Evolutionary conservation across 2,888 invertebrate genomes (phyloP).

Genomic region (Tholera decimalis): DNA sequence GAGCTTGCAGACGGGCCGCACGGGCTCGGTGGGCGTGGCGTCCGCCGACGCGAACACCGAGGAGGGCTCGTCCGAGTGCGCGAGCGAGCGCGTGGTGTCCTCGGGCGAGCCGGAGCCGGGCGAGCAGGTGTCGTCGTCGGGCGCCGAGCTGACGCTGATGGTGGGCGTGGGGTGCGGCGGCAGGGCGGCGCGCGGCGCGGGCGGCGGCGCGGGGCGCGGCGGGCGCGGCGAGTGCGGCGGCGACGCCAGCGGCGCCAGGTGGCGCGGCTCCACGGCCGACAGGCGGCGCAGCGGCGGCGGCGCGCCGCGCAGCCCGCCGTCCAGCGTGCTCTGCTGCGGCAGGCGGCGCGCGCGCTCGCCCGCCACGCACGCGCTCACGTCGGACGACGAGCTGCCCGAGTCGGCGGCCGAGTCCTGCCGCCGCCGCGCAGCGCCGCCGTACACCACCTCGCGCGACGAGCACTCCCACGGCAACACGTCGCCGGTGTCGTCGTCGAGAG

Average conservation of each 20-base stretch:
- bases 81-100: constrained; percentile 78
- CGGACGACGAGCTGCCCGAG: constrained; percentile 94
- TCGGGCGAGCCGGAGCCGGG: constrained; percentile 79
- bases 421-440: constrained; percentile 78
- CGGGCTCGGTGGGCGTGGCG: constrained; percentile 83
- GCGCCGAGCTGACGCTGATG: constrained; percentile 94
- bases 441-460: constrained; percentile 77
- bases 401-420: constrained; percentile 94
- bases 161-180: constrained; percentile 84
- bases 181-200: constrained; percentile 73
- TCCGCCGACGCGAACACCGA: constrained; percentile 88
- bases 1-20: constrained; percentile 62
- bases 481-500: constrained; percentile 82
- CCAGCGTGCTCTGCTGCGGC: constrained; percentile 93
- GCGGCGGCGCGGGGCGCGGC: constrained; percentile 78
- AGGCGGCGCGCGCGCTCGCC: constrained; percentile 92
- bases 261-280: constrained; percentile 91
- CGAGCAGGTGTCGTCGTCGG: constrained; percentile 90
- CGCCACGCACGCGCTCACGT: constrained; percentile 92
- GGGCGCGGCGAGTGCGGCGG: constrained; percentile 85
- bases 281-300: constrained; percentile 86
- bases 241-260: constrained; percentile 89
- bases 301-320: constrained; percentile 91
- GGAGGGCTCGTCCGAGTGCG: constrained; percentile 85
- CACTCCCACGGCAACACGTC: constrained; percentile 85